Evolutionary conservation across 2,113 vertebrate genomes (phyloP), one percentile per base, ranked within the genome.

Genomic region (Pelobates fuscus): DNA sequence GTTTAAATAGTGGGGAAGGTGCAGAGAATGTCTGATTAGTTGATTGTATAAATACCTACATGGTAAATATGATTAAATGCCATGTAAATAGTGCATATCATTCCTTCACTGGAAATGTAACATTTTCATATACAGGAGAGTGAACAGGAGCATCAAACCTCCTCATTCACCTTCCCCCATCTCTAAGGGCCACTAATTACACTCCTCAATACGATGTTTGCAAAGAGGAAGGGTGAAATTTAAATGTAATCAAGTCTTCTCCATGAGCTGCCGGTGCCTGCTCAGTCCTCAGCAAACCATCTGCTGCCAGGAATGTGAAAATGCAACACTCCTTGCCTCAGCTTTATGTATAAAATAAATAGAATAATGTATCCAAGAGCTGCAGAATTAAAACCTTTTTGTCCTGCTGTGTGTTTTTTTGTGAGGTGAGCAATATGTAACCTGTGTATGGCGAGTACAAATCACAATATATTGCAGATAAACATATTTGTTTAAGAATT

Each of bases 161-260:
- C 23, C 21, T 14, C 32, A 24, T 58, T 67, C 72, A 52, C 55
- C 64, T 67, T 23, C 71, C 55, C 65, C 68, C 55, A 52, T 25
- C 41, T 61, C 73, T 41, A 52, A 46, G 20, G 54, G 68, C 52
- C 37, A 41, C 64, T 76, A 76, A 76, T 68, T 76, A 76, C 46
- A 12, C 41, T 41, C 26, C 55, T 68, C 64, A 68, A 76, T 76
- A 61, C 52, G 52, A 75, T 60, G 63, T 75, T 75, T 75, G 72
- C 54, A 75, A 66, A 75, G 72, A 67, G 67, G 41, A 52, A 60
- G 32, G 57, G 65, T 67, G 64, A 68, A 76, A 76, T 76, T 67
- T 76, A 68, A 76, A 76, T 76, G 73, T 61, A 76, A 76, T 76
- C 71, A 75, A 58, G 55, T 61, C 72, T 49, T 46, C 29, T 71